These are phyloP conservation scores for Drymonia ruficornis DNA, from an alignment of 2,888 invertebrate species.

Conservation along the genomic window DNA sequence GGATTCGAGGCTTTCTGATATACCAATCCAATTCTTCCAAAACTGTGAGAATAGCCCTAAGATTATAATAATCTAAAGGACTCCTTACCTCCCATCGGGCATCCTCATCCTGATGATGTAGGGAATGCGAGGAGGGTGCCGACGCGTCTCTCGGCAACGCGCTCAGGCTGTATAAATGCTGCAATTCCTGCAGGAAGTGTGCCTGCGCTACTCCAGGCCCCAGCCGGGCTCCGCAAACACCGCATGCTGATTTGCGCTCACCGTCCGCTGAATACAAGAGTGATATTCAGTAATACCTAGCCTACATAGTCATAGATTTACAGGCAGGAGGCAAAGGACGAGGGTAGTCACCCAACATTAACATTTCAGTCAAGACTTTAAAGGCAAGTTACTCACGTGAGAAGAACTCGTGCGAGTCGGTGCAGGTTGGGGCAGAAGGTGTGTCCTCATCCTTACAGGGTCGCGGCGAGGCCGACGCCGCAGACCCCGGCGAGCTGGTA, in stretches of 20 bases:
- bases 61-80: neutral
- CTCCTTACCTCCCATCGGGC: constrained; percentile 78
- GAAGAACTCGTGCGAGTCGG: constrained; percentile 78
- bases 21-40: too few relatives aligned
- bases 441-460: constrained; percentile 79
- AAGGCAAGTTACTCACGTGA: constrained; percentile 53
- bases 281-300: too few relatives aligned
- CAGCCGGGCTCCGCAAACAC: constrained; percentile 78
- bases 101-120: constrained; percentile 80
- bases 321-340: too few relatives aligned
- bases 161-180: constrained; percentile 79
- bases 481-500: constrained; percentile 81
- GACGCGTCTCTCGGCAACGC: constrained; percentile 72
- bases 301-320: too few relatives aligned
- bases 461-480: constrained; percentile 78
- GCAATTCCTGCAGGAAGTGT: constrained; percentile 79
- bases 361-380: too few relatives aligned
- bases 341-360: too few relatives aligned
- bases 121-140: constrained; percentile 64
- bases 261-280: constrained; percentile 63
- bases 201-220: constrained; percentile 82
- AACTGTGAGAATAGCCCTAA: too few relatives aligned
- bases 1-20: too few relatives aligned
- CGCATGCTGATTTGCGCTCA: constrained; percentile 79
- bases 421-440: constrained; percentile 61